These are phyloP conservation scores for Lasiurus borealis DNA, from an alignment of 2,113 vertebrate genomes.

Conservation along the genomic window DNA sequence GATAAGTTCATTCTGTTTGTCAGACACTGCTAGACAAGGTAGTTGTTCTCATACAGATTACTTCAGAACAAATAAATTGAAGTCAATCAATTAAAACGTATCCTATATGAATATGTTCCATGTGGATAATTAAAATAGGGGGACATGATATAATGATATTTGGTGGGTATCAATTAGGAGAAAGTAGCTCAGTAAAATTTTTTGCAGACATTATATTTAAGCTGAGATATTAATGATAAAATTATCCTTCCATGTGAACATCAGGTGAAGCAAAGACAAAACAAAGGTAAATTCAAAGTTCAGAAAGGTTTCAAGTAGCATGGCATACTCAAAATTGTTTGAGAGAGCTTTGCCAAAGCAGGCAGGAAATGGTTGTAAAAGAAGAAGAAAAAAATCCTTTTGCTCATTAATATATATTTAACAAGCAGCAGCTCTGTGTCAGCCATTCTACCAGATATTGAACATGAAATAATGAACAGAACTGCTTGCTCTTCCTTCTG, in stretches of 20 bases:
- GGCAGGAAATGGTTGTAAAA: not conserved
- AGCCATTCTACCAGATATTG: not conserved
- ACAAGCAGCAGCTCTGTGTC: not conserved
- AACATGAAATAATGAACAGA: not conserved
- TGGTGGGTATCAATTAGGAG: not conserved
- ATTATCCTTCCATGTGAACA: not conserved
- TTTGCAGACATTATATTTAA: not conserved
- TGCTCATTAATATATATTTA: not conserved
- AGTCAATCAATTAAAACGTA: not conserved
- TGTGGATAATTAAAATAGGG: not conserved
- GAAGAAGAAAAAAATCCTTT: not conserved
- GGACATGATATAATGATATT: not conserved
- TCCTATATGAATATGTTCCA: not conserved
- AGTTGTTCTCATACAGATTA: not conserved
- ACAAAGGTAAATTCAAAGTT: not conserved
- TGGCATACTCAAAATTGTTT: not conserved
- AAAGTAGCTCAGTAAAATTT: not conserved
- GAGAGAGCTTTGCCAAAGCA: not conserved
- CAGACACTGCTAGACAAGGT: not conserved
- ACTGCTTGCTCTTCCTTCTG: not conserved
- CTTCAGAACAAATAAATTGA: not conserved
- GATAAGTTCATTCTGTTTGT: not conserved
- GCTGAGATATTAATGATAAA: not conserved
- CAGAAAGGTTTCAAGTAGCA: not conserved
- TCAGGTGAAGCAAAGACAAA: not conserved